Base-by-base conservation (phyloP, 2,888 invertebrate species). In the Zele albiditarsus region DNA sequence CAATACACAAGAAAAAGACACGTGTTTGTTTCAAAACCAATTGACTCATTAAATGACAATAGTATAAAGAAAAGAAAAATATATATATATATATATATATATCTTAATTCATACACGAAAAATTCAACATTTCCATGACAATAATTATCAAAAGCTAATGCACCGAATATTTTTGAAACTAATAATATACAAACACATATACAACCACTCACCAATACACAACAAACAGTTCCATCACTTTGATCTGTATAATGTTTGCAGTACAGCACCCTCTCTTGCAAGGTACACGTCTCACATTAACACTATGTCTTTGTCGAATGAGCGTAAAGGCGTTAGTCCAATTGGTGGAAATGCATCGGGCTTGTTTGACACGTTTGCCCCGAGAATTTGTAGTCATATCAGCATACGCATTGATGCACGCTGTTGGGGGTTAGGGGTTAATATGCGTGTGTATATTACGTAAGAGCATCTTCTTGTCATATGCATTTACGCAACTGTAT, bases 401-500 rank as follows among this genome's bases (percentile, higher is more conserved):
- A 53, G 53, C 23, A 53, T 20, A 69, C 33, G 58, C 58, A 58
- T 23, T 60, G 33, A 58, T 58, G 53, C 25, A 57, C 38, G 31
- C 57, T 38, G 12, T 57, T 57, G 69, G 31, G 38, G n/a, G n/a
- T 42, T n/a, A n/a, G n/a, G n/a, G n/a, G 46, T n/a, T 38, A 27
- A 57, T 33, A 31, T 23, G 28, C 53, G 57, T 33, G 38, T 38
- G 20, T 16, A 38, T 20, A 33, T 38, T 58, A 57, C 69, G 53
- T 69, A 69, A 69, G 69, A 69, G 69, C 69, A 69, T 69, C 53
- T 58, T 69, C 69, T 69, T 58, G 46, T 58, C 58, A 5, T n/a
- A 33, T 8, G 25, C 33, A 20, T 58, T 25, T 38, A 58, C 38
- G 58, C 20, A 58, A n/a, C 16, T 16, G 5, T 57, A 42, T 28